phyloP scores from a whole-genome alignment of 2,797 vertebrate genomes.

The Staurois parvus region DNA sequence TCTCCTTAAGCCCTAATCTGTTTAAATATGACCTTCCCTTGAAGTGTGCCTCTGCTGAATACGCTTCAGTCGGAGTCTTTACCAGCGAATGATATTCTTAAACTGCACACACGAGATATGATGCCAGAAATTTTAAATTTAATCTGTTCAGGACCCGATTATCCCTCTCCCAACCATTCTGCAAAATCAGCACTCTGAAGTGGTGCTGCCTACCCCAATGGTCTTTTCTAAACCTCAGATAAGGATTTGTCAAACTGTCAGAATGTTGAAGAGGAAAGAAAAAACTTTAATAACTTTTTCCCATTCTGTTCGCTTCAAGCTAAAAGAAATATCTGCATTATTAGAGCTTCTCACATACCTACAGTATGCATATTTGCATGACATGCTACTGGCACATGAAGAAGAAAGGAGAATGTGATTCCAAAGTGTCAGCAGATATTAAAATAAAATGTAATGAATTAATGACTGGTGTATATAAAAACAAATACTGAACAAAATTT shows the following conservation, averaged over 20 bases:
- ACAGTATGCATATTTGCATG: not conserved
- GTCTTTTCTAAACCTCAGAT: not conserved
- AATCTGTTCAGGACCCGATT: slow-evolving; percentile 6
- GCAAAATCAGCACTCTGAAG: slow-evolving; percentile 8
- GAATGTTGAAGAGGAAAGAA: not conserved
- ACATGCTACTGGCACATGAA: not conserved
- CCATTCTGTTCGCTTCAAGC: not conserved
- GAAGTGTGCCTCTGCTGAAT: slow-evolving; percentile 33
- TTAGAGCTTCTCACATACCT: not conserved
- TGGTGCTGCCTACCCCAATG: not conserved
- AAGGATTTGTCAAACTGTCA: slow-evolving; percentile 2
- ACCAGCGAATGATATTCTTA: slow-evolving; percentile 41
- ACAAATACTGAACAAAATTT: too few relatives aligned
- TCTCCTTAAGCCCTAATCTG: slow-evolving; percentile 55
- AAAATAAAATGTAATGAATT: too few relatives aligned
- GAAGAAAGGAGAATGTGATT: too few relatives aligned
- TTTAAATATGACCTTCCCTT: slow-evolving; percentile 59
- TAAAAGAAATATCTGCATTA: not conserved
- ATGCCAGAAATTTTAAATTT: slow-evolving; percentile 6
- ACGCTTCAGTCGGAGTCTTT: slow-evolving; percentile 34
- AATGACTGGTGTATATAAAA: too few relatives aligned
- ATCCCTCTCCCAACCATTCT: slow-evolving; percentile 19
- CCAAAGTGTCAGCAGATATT: too few relatives aligned
- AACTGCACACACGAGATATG: slow-evolving; percentile 25
- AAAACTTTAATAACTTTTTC: not conserved